Evolutionary conservation across 2,888 invertebrate species (phyloP).

Genomic region (Scrobipalpa atriplicella): DNA sequence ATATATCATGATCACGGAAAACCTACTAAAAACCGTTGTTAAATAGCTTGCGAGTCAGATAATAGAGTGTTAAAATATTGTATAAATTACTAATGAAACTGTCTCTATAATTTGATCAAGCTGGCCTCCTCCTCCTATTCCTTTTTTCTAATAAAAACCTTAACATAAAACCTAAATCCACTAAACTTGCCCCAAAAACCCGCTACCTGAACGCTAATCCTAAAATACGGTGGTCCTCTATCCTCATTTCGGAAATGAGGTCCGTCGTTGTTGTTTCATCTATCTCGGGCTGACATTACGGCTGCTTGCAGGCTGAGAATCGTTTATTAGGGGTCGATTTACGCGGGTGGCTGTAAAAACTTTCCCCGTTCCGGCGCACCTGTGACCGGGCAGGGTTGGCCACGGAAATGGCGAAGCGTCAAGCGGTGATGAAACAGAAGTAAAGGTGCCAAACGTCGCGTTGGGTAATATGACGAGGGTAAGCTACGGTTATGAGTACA

Average conservation of each 20-base stretch:
- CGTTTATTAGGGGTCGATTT: slow-evolving; percentile 52
- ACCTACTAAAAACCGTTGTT: no score
- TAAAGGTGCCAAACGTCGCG: no score
- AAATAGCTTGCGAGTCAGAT: no score
- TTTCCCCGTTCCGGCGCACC: slow-evolving; percentile 49
- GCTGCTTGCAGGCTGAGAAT: slow-evolving; percentile 39
- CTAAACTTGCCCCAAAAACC: neutral
- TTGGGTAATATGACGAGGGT: no score
- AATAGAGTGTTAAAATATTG: no score
- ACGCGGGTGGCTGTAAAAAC: slow-evolving; percentile 52
- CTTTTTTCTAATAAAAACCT: no score
- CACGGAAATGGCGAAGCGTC: neutral
- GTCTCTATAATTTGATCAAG: no score
- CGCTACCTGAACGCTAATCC: slow-evolving; percentile 17
- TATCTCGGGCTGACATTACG: slow-evolving; percentile 43
- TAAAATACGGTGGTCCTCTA: slow-evolving; percentile 13
- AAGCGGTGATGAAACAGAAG: no score
- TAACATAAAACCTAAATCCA: neutral
- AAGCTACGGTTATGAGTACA: no score
- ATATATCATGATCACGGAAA: no score
- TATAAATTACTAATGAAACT: no score
- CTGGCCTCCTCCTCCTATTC: no score
- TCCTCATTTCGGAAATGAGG: slow-evolving; percentile 34
- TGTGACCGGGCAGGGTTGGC: slow-evolving; percentile 39
- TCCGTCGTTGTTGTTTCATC: slow-evolving; percentile 40